Evolutionary conservation across 2,113 vertebrate genomes (phyloP).

Genomic region (Stomatorhinus ivindoensis): DNA sequence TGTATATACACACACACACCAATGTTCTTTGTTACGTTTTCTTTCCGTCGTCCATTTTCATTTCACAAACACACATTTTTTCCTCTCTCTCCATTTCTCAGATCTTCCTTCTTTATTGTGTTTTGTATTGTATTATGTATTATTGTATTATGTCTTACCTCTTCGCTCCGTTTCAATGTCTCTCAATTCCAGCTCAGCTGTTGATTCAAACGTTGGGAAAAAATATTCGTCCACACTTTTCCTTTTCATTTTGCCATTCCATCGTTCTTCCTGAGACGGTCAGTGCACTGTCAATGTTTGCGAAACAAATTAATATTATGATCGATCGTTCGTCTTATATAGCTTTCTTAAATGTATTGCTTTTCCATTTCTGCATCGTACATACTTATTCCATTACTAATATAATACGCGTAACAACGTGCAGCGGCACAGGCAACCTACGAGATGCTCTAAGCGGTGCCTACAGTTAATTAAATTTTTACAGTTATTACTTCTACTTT

Average conservation of each 20-base stretch:
- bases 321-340: constrained; percentile 31
- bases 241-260: constrained; percentile 64
- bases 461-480: constrained; percentile 6
- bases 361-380: constrained; percentile 18
- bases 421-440: constrained; percentile 8
- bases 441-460: neutral
- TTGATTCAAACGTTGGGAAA: constrained; percentile 55
- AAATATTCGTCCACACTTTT: constrained; percentile 60
- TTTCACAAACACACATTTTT: neutral
- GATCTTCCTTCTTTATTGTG: neutral
- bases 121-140: no score
- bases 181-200: constrained; percentile 51
- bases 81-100: neutral
- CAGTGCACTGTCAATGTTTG: constrained; percentile 47
- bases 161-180: constrained; percentile 45
- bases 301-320: constrained; percentile 9
- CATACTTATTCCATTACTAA: neutral
- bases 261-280: constrained; percentile 33
- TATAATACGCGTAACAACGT: neutral
- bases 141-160: constrained; percentile 47
- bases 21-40: neutral
- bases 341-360: constrained; percentile 21
- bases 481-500: constrained; percentile 8
- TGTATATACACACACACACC: neutral
- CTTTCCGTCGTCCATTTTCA: constrained; percentile 17